Evolutionary conservation across 2,113 vertebrate genomes (phyloP).

Genomic region (Erythrocercus mccallii): DNA sequence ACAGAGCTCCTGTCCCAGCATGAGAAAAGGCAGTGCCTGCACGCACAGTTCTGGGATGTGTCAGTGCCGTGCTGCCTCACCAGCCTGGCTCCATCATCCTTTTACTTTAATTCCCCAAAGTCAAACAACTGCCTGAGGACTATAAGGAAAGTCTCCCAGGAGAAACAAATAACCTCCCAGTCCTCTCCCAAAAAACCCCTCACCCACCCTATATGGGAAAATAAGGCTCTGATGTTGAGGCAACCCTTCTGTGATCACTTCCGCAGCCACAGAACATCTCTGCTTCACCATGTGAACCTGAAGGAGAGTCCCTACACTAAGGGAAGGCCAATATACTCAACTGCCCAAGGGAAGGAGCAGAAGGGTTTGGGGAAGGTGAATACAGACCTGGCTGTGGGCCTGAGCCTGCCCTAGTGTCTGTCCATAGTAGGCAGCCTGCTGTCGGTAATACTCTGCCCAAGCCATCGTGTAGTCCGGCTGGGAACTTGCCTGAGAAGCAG

Average conservation of each 20-base stretch:
- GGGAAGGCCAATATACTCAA: accelerated
- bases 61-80: neutral
- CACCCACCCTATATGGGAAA: neutral
- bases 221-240: neutral
- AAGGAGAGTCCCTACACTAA: neutral
- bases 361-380: neutral
- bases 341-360: neutral
- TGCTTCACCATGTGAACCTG: neutral
- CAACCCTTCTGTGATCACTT: neutral
- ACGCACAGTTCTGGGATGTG: accelerated
- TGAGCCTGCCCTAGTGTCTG: conserved; percentile 91
- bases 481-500: conserved; percentile 90
- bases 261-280: neutral
- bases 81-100: neutral
- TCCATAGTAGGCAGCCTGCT: conserved; percentile 93
- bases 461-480: conserved; percentile 92
- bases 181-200: neutral
- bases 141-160: neutral
- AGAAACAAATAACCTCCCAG: neutral
- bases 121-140: neutral
- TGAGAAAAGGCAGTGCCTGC: neutral
- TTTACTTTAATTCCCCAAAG: neutral
- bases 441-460: conserved; percentile 97
- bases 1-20: neutral
- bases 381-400: conserved; percentile 91